A percentile compares a stretch with the other conserved stretches of the same genome.
Evolutionary conservation across 1,140 invertebrate genomes (phyloP).

Genomic region (fruit fly (Drosophila melanogaster)): DNA sequence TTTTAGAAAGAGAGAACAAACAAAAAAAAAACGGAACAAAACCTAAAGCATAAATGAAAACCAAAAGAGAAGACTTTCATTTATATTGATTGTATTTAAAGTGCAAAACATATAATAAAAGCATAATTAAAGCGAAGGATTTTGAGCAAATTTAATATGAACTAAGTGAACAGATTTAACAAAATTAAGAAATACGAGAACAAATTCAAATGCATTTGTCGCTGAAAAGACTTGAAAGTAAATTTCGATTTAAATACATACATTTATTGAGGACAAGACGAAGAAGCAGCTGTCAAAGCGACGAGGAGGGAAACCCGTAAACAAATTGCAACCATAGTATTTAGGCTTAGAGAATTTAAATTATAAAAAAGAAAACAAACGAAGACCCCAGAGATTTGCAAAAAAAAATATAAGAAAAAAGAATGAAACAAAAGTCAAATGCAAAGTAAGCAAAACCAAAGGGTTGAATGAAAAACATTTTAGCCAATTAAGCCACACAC

Average conservation of each 20-base stretch:
- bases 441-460: constrained; percentile 27
- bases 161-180: constrained; percentile 51
- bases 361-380: constrained; percentile 35
- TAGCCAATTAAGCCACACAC: constrained; percentile 71
- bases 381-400: constrained; percentile 39
- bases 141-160: constrained; percentile 78
- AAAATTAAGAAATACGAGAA: constrained; percentile 68
- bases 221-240: constrained; percentile 83
- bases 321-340: constrained; percentile 75
- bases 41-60: constrained; percentile 20
- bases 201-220: constrained; percentile 83
- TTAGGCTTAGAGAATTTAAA: constrained; percentile 78
- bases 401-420: constrained; percentile 35
- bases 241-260: constrained; percentile 80
- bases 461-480: constrained; percentile 52
- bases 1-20: constrained; percentile 12
- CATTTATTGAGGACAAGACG: constrained; percentile 55
- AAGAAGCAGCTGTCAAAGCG: constrained; percentile 23
- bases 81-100: constrained; percentile 74
- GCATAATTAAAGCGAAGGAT: constrained; percentile 75
- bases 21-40: constrained; percentile 10
- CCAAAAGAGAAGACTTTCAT: constrained; percentile 73
- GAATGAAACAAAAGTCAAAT: constrained; percentile 31
- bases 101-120: constrained; percentile 70
- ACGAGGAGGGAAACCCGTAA: constrained; percentile 49